Conservation (phyloP, 2,113 vertebrate genomes). For the Mugil cephalus region DNA sequence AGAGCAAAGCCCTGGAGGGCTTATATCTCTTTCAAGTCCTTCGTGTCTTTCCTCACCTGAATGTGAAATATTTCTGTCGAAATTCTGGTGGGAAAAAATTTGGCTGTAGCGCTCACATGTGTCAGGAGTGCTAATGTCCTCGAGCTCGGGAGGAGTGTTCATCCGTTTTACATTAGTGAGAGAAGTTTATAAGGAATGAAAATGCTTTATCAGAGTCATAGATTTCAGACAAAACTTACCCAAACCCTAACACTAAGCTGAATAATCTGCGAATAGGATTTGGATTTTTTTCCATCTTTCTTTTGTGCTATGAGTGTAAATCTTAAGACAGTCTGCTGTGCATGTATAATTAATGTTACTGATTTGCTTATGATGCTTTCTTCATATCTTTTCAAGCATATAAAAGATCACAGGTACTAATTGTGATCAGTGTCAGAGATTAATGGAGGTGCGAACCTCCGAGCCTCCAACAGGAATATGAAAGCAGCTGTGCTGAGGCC, state of each 20-base stretch:
- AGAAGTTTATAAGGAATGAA: neutral
- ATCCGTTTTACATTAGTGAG: neutral
- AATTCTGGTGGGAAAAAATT: neutral
- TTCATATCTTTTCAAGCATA: conserved; percentile 54
- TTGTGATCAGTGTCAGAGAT: conserved; percentile 84
- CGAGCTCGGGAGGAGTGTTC: neutral
- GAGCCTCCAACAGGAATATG: conserved; percentile 64
- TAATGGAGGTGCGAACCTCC: conserved; percentile 75
- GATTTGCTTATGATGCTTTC: conserved; percentile 78
- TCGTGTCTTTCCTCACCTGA: conserved; percentile 7
- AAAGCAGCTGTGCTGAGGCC: conserved; percentile 77
- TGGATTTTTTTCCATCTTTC: too few species aligned
- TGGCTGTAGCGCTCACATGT: neutral
- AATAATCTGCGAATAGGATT: conserved; percentile 35
- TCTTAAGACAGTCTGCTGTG: conserved; percentile 52
- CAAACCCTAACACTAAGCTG: too few species aligned
- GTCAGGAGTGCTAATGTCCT: conserved; percentile 2
- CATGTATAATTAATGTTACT: conserved; percentile 81
- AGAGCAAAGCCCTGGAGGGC: neutral
- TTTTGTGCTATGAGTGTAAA: conserved; percentile 53
- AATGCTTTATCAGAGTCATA: neutral
- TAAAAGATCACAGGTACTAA: conserved; percentile 78
- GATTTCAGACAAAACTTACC: conserved; percentile 27
- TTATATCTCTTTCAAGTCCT: neutral
- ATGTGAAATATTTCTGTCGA: conserved; percentile 44